A percentile compares a stretch with the other conserved stretches of the same genome.
Evolutionary conservation across 2,888 invertebrate genomes (phyloP).

Genomic region (Drosophila picticornis): DNA sequence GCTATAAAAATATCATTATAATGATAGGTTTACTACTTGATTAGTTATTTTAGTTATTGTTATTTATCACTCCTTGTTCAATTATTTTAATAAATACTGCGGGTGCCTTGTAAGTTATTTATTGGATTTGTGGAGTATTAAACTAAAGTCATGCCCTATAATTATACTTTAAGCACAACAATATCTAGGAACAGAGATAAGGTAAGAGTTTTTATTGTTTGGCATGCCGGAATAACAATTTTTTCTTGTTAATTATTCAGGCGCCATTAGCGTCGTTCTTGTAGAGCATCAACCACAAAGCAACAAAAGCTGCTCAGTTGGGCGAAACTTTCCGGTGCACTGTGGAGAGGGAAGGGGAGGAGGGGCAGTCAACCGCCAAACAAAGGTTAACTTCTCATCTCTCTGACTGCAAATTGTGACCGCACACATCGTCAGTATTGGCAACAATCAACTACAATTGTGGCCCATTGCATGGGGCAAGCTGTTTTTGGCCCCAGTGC

Average conservation of each 20-base stretch:
- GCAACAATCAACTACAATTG: conserved; percentile 44
- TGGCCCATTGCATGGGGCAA: conserved; percentile 40
- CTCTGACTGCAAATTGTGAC: conserved; percentile 34
- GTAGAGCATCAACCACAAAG: conserved; percentile 59
- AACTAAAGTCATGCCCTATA: not conserved
- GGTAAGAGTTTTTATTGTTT: not conserved
- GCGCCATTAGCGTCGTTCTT: conserved; percentile 51
- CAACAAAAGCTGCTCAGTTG: conserved; percentile 69
- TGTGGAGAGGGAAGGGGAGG: not conserved
- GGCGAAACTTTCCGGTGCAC: conserved; percentile 48
- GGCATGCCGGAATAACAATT: not conserved
- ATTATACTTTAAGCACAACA: not conserved
- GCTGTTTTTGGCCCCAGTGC: conserved; percentile 46
- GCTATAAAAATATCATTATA: not conserved
- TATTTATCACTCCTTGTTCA: not conserved
- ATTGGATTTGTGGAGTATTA: not conserved
- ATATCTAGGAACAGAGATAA: not conserved
- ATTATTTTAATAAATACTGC: not conserved
- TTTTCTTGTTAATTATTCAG: conserved; percentile 62
- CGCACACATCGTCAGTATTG: conserved; percentile 41
- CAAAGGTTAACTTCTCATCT: conserved; percentile 58
- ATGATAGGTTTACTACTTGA: not conserved
- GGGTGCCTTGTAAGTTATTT: not conserved
- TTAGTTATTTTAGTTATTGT: not conserved
- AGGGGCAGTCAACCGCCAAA: conserved; percentile 47